Evolutionary conservation across 2,797 vertebrate genomes (phyloP).

Genomic region (Pempheris klunzingeri): DNA sequence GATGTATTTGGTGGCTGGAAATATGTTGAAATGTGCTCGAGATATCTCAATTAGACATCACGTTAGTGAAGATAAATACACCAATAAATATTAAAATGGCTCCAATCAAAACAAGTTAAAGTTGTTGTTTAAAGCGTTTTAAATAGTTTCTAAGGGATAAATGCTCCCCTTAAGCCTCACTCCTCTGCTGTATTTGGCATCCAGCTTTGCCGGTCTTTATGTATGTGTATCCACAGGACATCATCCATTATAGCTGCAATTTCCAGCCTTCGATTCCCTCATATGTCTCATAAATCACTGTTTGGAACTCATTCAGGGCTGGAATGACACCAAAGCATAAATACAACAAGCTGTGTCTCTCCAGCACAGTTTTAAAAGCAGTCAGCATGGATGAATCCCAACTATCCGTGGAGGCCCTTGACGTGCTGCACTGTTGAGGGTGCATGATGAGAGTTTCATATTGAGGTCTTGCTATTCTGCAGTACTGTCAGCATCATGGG

Average conservation of each 20-base stretch:
- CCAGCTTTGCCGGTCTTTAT: conserved; percentile 47
- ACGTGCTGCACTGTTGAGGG: background rate
- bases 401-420: background rate
- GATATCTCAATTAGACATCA: conserved; percentile 44
- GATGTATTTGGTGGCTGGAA: conserved; percentile 28
- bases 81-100: conserved; percentile 54
- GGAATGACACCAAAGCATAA: conserved; percentile 36
- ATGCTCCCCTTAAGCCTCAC: conserved; percentile 50
- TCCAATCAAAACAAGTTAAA: conserved; percentile 47
- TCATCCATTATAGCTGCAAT: conserved; percentile 51
- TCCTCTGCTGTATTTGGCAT: conserved; percentile 51
- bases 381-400: background rate
- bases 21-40: conserved; percentile 24
- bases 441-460: background rate
- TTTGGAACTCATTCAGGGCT: conserved; percentile 44
- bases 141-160: conserved; percentile 48
- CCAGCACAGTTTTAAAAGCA: conserved; percentile 19
- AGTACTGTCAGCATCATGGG: background rate
- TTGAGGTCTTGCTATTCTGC: background rate
- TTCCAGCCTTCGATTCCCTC: conserved; percentile 53
- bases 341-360: conserved; percentile 20
- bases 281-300: conserved; percentile 35
- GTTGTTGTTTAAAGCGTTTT: conserved; percentile 40
- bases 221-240: conserved; percentile 57
- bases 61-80: conserved; percentile 49